Evolutionary conservation across 53 echinoderm and acorn worm species (phyloP).

Genomic region (Patiria pectinifera): DNA sequence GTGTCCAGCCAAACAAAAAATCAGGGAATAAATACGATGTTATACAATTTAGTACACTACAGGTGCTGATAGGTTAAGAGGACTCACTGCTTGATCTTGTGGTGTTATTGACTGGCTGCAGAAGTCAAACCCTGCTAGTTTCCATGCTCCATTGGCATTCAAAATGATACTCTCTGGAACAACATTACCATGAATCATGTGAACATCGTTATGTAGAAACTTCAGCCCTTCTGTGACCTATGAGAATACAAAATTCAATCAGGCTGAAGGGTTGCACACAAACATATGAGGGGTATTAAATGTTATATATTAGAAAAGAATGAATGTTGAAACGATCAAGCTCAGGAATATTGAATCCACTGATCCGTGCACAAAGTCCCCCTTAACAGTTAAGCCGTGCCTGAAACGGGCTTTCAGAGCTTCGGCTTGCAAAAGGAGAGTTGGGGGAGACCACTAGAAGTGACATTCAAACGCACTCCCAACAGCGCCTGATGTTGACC

Average conservation of each 20-base stretch:
- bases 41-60: too few relatives aligned
- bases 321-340: too few relatives aligned
- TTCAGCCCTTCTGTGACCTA: slow-evolving; percentile 94
- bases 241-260: neutral
- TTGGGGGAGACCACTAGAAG: neutral
- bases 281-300: neutral
- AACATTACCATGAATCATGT: slow-evolving; percentile 92
- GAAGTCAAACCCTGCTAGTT: slow-evolving; percentile 94
- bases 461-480: too few relatives aligned
- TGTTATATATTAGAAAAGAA: neutral
- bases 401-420: too few relatives aligned
- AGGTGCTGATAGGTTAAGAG: too few relatives aligned
- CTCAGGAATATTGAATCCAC: too few relatives aligned
- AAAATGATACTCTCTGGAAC: slow-evolving; percentile 78
- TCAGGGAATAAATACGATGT: too few relatives aligned
- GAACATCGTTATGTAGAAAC: slow-evolving; percentile 96
- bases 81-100: slow-evolving; percentile 86
- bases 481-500: too few relatives aligned
- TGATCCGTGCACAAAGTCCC: too few relatives aligned
- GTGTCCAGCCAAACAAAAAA: too few relatives aligned
- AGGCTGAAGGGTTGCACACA: neutral
- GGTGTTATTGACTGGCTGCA: slow-evolving; percentile 87
- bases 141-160: slow-evolving; percentile 96
- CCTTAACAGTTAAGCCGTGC: too few relatives aligned
- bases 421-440: too few relatives aligned